Evolutionary conservation across 2,113 vertebrate species (phyloP), one percentile per base, ranked within the genome.

Genomic region (Turnix velox): DNA sequence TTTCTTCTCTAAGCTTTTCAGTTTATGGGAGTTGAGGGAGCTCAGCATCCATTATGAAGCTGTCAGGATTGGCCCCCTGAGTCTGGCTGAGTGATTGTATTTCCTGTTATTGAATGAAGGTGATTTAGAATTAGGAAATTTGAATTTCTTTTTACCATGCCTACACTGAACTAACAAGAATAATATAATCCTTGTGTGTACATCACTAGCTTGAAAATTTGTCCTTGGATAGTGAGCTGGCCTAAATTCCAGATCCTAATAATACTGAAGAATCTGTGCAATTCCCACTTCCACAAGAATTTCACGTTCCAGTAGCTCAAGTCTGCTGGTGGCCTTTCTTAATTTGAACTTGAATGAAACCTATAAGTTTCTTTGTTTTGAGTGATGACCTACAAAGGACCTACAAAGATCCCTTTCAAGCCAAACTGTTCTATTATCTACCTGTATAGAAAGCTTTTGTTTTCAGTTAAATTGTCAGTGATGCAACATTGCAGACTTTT

Each of bases 181-280:
- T 43, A 43, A 33, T 4, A 6, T 74, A 62, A 3, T 31, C 25
- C 30, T 73, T 73, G 7, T 28, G 15, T 33, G 40, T 71, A 45
- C 16, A 43, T 49, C 37, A 61, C 9, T 43, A 83, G 48, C 27
- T 63, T 78, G 15, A 59, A 87, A 88, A 63, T 82, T 63, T 90
- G 23, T 85, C 48, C 57, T 92, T 85, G 58, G 66, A 40, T 85
- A 72, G 40, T 13, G 35, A 85, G n/a, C 25, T 85, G 52, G 35
- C 62, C 83, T 72, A 55, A 93, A 83, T 83, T 79, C 23, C 24
- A 42, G 14, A 35, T 72, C 20, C 18, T 68, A 51, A 59, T n/a
- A 79, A 30, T 33, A n/a, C 3, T 4, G 5, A 33, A 61, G 14
- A 19, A 49, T 45, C 11, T 48, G 23, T 35, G 51, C 20, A 19